Percentiles rank a stretch among this genome's conserved stretches.
Conservation (phyloP, 2,888 invertebrate genomes). For the Epiblema foenella region DNA sequence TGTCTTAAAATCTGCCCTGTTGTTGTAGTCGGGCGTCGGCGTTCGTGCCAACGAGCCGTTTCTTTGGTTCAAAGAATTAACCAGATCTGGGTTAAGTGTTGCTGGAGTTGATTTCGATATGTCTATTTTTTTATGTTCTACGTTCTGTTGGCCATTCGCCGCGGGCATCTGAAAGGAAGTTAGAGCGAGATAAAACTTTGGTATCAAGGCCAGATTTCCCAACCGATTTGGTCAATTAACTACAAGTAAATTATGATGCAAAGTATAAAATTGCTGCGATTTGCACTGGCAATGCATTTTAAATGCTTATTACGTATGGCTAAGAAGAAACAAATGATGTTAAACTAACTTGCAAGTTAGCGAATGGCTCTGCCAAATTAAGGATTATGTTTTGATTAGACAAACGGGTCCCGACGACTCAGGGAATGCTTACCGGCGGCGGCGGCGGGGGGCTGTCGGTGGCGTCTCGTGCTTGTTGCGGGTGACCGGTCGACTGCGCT, state of each 20-base stretch:
- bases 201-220: conserved; percentile 41
- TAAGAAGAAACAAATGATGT: conserved; percentile 6
- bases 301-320: conserved; percentile 10
- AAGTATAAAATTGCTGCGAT: conserved; percentile 32
- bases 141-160: conserved; percentile 69
- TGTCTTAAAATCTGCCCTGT: conserved; percentile 56
- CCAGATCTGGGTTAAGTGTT: conserved; percentile 56
- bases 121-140: conserved; percentile 58
- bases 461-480: conserved; percentile 55
- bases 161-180: conserved; percentile 66
- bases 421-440: conserved; percentile 81
- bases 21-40: conserved; percentile 76
- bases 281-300: conserved; percentile 35
- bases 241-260: conserved; percentile 41
- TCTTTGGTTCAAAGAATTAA: conserved; percentile 62
- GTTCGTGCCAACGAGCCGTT: conserved; percentile 69
- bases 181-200: conserved; percentile 32
- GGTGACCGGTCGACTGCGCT: conserved; percentile 43
- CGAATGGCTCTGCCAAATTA: background rate
- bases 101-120: conserved; percentile 52
- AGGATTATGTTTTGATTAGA: background rate
- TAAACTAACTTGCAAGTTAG: background rate
- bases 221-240: conserved; percentile 38
- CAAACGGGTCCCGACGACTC: background rate
- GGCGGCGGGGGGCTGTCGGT: conserved; percentile 84